A percentile compares a stretch with the other conserved stretches of the same genome.
phyloP scores from a whole-genome alignment of 2,888 invertebrate genomes.

The Acrocera orbiculus region DNA sequence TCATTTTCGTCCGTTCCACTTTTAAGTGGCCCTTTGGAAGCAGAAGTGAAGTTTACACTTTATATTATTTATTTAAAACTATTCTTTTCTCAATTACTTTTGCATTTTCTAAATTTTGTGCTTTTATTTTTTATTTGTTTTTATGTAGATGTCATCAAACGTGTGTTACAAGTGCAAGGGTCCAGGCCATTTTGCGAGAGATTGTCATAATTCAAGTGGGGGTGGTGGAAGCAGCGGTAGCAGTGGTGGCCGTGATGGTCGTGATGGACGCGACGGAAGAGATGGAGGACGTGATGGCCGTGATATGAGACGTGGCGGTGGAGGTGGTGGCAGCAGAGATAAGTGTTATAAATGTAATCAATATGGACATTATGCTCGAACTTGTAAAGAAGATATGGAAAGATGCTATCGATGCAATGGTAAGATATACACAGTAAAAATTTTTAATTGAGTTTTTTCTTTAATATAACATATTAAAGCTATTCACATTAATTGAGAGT shows the following conservation, averaged over 20 bases:
- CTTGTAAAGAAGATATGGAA: constrained; percentile 86
- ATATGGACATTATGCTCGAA: constrained; percentile 81
- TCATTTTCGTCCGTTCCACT: too few species aligned
- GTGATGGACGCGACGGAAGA: constrained; percentile 33
- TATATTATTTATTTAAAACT: too few species aligned
- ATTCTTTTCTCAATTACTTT: too few species aligned
- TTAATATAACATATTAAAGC: too few species aligned
- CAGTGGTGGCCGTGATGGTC: constrained; percentile 33
- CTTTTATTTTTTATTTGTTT: too few species aligned
- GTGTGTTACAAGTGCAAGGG: too few species aligned
- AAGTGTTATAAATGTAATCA: constrained; percentile 95
- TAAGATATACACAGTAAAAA: constrained; percentile 1
- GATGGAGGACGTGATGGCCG: constrained; percentile 28
- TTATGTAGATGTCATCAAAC: too few species aligned
- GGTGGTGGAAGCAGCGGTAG: constrained; percentile 33
- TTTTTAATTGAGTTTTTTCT: constrained; percentile 42
- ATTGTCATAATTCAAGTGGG: constrained; percentile 38
- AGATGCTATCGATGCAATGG: constrained; percentile 53
- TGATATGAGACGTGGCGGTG: constrained; percentile 28
- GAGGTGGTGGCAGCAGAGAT: constrained; percentile 45
- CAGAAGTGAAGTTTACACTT: too few species aligned
- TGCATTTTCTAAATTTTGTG: too few species aligned
- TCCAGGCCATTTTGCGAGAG: too few species aligned
- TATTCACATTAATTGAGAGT: not conserved
- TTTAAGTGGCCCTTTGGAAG: too few species aligned